Conservation (phyloP, 2,888 invertebrate genomes). For the Acleris sparsana region DNA sequence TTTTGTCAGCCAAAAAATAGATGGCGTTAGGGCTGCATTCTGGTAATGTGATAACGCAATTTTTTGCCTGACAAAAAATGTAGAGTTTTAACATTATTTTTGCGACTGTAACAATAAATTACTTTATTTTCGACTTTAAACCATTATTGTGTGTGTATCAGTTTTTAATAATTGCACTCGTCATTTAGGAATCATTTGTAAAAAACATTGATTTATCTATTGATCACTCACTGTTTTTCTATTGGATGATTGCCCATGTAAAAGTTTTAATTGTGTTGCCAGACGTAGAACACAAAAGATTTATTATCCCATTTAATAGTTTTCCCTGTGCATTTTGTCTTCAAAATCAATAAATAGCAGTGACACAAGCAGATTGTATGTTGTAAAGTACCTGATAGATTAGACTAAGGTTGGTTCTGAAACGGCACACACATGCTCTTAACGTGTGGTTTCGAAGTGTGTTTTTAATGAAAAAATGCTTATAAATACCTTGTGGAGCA, state of each 20-base stretch:
- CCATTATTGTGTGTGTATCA: slow-evolving; percentile 63
- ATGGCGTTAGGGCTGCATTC: background rate
- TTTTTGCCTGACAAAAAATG: background rate
- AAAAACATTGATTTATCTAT: background rate
- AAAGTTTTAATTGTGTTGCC: background rate
- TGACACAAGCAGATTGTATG: slow-evolving; percentile 55
- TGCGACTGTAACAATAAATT: slow-evolving; percentile 41
- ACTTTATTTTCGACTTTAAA: slow-evolving; percentile 40
- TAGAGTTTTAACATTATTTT: slow-evolving; percentile 27
- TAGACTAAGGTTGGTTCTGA: slow-evolving; percentile 66
- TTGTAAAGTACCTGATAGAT: slow-evolving; percentile 72
- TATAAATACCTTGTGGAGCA: slow-evolving; percentile 73
- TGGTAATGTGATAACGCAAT: too few species aligned
- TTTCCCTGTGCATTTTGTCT: background rate
- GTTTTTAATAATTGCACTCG: slow-evolving; percentile 42
- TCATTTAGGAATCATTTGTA: slow-evolving; percentile 22
- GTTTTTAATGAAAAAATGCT: slow-evolving; percentile 67
- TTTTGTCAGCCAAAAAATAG: background rate
- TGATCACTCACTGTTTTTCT: too few species aligned
- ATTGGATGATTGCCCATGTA: background rate
- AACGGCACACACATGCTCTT: slow-evolving; percentile 67
- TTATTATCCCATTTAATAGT: slow-evolving; percentile 11
- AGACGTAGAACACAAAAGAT: slow-evolving; percentile 15
- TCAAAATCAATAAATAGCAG: slow-evolving; percentile 33
- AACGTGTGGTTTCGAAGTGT: slow-evolving; percentile 61